Evolutionary conservation across 2,113 vertebrate genomes (phyloP).

Genomic region (Calypte anna): DNA sequence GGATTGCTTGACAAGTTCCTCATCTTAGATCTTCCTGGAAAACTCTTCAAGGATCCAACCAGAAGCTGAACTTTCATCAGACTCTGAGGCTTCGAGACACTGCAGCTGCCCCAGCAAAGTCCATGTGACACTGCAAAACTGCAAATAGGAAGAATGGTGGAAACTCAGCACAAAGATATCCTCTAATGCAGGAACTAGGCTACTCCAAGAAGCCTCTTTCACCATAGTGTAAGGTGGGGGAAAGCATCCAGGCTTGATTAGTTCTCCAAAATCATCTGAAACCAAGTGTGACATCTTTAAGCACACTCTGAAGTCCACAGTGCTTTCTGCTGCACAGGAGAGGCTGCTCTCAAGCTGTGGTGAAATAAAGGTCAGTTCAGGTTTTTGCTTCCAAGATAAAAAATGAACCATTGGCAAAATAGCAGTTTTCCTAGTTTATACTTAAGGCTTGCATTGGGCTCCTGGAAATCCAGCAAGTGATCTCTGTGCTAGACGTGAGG

Average conservation of each 20-base stretch:
- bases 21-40: conserved; percentile 1
- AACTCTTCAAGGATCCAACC: background rate
- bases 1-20: background rate
- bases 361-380: background rate
- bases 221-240: background rate
- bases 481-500: background rate
- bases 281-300: background rate
- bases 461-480: background rate
- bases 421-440: background rate
- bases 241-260: background rate
- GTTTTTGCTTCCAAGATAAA: background rate
- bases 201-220: background rate
- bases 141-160: background rate
- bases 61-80: background rate
- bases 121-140: background rate
- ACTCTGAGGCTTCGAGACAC: rapidly evolving
- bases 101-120: background rate
- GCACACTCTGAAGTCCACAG: background rate
- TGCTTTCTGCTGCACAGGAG: background rate
- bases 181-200: background rate
- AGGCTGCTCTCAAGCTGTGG: background rate
- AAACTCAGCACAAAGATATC: background rate
- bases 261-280: background rate
- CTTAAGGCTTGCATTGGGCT: background rate
- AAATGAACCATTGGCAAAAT: background rate